Evolutionary conservation across 2,888 invertebrate species (phyloP).

Genomic region (Catocala sponsa): DNA sequence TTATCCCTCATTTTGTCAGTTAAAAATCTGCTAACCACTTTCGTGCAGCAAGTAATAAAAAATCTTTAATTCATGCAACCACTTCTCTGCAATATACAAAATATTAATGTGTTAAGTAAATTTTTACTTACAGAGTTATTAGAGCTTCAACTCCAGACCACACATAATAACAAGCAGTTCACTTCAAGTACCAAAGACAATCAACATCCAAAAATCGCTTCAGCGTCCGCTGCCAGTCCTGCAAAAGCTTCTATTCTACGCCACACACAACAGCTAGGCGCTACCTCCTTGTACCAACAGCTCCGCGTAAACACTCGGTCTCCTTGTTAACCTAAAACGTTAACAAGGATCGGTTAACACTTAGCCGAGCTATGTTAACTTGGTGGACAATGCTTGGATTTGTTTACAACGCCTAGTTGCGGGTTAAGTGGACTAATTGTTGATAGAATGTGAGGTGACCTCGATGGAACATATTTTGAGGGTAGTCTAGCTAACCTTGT

Average conservation of each 20-base stretch:
- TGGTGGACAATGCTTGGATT: constrained; percentile 80
- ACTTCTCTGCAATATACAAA: too few species aligned
- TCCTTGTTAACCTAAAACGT: constrained; percentile 84
- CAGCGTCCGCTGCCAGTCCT: neutral
- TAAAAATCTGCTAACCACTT: too few species aligned
- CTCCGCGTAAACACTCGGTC: constrained; percentile 71
- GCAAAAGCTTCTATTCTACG: constrained; percentile 22
- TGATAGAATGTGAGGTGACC: constrained; percentile 72
- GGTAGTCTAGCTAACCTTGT: neutral
- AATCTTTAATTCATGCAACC: too few species aligned
- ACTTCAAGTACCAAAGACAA: too few species aligned
- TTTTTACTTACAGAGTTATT: too few species aligned
- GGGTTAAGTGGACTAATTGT: constrained; percentile 83
- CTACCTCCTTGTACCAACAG: constrained; percentile 73
- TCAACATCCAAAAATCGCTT: neutral
- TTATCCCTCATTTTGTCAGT: too few species aligned
- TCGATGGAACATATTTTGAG: constrained; percentile 25
- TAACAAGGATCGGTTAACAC: constrained; percentile 85
- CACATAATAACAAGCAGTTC: too few species aligned
- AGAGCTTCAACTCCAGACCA: too few species aligned
- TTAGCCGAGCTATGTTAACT: constrained; percentile 77
- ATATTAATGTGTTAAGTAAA: too few species aligned
- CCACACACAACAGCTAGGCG: constrained; percentile 57
- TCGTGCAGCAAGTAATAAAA: too few species aligned
- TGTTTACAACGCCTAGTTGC: constrained; percentile 84